Percentiles rank a stretch among this genome's conserved stretches.
phyloP scores from a whole-genome alignment of 1,140 invertebrate species.

The Drosophila takahashii region DNA sequence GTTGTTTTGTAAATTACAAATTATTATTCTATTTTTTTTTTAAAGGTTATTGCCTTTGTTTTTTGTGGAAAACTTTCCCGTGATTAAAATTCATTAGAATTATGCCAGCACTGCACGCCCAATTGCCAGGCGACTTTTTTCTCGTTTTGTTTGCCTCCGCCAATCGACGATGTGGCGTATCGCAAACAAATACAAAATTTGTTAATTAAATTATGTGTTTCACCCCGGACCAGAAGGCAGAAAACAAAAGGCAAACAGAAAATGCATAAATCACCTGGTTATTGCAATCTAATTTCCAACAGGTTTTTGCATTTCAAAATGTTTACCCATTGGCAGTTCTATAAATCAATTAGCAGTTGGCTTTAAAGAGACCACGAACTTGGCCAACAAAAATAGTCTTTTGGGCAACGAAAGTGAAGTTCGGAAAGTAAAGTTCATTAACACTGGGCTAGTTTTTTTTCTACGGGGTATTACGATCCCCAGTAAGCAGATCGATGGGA shows the following conservation, averaged over 20 bases:
- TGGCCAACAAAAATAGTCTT: slow-evolving; percentile 5
- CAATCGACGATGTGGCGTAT: slow-evolving; percentile 21
- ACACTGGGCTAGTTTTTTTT: slow-evolving; percentile 26
- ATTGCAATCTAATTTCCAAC: slow-evolving; percentile 29
- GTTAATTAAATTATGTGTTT: slow-evolving; percentile 53
- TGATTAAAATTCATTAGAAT: slow-evolving; percentile 38
- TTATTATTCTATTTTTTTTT: background rate
- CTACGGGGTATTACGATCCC: background rate
- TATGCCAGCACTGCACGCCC: slow-evolving; percentile 7
- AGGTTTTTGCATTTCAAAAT: slow-evolving; percentile 40
- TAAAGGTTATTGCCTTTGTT: slow-evolving; percentile 10
- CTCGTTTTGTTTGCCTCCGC: slow-evolving; percentile 33
- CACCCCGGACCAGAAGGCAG: background rate
- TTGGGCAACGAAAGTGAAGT: slow-evolving; percentile 44
- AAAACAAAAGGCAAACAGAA: slow-evolving; percentile 21
- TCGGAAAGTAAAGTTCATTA: slow-evolving; percentile 65
- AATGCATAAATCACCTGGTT: slow-evolving; percentile 35
- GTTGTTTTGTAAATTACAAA: slow-evolving; percentile 3
- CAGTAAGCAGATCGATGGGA: slow-evolving; percentile 10
- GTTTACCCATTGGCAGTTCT: slow-evolving; percentile 1
- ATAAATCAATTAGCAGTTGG: slow-evolving; percentile 39
- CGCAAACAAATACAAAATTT: slow-evolving; percentile 35
- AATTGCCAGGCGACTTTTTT: slow-evolving; percentile 30
- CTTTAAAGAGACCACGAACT: slow-evolving; percentile 22
- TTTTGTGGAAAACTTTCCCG: slow-evolving; percentile 12